phyloP scores from a whole-genome alignment of 35 echinoderm and acorn worm species.

The Heliocidaris erythrogramma region DNA sequence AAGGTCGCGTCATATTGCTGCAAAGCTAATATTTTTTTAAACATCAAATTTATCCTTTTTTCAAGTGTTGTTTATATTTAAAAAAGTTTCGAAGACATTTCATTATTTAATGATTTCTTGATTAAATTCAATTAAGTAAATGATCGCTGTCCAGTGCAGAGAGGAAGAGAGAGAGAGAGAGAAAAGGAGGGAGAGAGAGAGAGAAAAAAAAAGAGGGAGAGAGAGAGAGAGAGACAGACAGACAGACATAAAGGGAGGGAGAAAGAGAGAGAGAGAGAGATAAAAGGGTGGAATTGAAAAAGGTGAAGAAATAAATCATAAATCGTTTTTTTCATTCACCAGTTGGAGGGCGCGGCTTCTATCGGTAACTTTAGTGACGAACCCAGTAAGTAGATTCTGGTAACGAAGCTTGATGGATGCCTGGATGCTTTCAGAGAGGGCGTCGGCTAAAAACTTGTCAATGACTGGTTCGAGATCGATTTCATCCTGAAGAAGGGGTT shows the following conservation, averaged over 20 bases:
- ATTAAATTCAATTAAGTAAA: no score
- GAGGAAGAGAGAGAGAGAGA: no score
- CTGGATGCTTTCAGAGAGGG: neutral
- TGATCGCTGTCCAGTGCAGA: no score
- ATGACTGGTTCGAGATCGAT: neutral
- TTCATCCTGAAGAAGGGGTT: neutral
- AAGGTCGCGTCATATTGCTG: no score
- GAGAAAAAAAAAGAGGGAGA: no score
- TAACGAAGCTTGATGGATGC: slow-evolving; percentile 15
- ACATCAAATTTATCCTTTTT: no score
- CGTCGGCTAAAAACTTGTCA: neutral
- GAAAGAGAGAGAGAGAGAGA: neutral
- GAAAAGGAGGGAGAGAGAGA: no score
- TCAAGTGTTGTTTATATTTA: no score
- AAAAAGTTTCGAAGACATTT: no score
- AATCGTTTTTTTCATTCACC: neutral
- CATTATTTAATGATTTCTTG: no score
- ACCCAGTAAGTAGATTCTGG: slow-evolving; percentile 17
- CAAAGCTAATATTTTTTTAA: no score
- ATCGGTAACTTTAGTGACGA: slow-evolving; percentile 19
- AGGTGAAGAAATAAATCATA: neutral
- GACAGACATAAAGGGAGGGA: neutral
- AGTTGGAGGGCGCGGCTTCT: neutral
- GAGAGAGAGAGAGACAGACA: no score
- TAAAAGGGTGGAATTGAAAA: neutral